Percentiles rank a stretch among this genome's conserved stretches.
phyloP scores from a whole-genome alignment of 2,113 vertebrate species.

The Sphyrna mokarran region DNA sequence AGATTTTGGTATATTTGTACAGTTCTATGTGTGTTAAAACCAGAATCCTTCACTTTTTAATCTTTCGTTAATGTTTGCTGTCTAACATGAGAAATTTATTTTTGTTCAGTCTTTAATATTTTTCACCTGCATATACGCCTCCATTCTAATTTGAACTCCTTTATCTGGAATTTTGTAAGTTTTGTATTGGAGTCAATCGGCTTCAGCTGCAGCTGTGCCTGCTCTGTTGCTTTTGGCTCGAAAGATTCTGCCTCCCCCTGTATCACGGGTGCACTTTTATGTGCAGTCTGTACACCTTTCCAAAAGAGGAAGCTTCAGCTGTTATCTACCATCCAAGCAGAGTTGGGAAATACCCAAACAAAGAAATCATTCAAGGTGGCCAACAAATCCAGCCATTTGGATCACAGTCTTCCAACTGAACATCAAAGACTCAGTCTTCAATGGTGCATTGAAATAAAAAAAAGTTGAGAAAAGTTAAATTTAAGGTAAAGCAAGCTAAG shows the following conservation, averaged over 20 bases:
- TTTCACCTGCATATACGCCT: neutral
- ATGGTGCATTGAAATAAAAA: neutral
- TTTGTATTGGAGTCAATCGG: neutral
- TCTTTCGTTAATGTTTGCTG: neutral
- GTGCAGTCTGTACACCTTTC: neutral
- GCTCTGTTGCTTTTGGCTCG: neutral
- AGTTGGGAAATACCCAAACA: conserved; percentile 31
- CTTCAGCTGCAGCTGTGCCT: neutral
- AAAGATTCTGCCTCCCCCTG: neutral
- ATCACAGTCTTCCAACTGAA: conserved; percentile 11
- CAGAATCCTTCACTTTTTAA: neutral
- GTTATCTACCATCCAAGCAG: conserved; percentile 7
- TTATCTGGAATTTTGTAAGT: neutral
- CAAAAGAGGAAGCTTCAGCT: neutral
- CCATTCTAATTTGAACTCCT: neutral
- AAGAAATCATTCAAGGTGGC: conserved; percentile 25
- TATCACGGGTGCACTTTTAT: neutral
- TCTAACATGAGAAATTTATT: neutral
- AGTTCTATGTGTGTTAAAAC: neutral
- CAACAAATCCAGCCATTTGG: conserved; percentile 30
- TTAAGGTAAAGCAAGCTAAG: conserved; percentile 15
- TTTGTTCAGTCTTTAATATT: neutral
- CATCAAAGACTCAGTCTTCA: conserved; percentile 1
- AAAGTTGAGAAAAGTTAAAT: neutral
- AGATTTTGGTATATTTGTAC: neutral